Evolutionary conservation across 2,113 vertebrate species (phyloP), one percentile per base, ranked within the genome.

Genomic region (Proteles cristata): DNA sequence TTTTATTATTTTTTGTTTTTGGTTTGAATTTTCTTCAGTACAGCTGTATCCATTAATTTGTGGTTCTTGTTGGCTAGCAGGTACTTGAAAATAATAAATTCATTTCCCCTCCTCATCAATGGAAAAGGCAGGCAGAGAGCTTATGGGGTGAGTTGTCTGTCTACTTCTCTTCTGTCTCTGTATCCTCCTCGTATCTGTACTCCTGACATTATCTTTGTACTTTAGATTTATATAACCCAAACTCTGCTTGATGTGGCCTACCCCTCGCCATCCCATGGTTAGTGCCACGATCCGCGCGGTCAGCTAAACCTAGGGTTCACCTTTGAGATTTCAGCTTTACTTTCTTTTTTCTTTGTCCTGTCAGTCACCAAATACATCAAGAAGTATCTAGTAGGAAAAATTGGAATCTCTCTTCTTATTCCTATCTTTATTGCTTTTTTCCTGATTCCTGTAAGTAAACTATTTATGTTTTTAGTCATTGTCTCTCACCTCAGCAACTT

Each of bases 1-100:
- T 35, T 7, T 39, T 39, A n/a, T 35, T 55, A 17, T 55, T 61
- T 3, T 25, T 61, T 61, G 6, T 43, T 61, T 77, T 39, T 92
- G 77, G 8, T 71, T 94, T 93, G 88, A 6, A 61, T 97, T 97
- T 82, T 82, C 66, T 68, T 65, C 26, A 28, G 14, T 79, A 77
- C 26, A 53, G 23, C 35, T 4, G 26, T 96, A 92, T 93, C 11
- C 35, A 55, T 85, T 91, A 63, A 53, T 55, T 76, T 58, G 31
- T 96, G 16, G 68, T 93, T 93, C 65, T 83, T 93, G 31, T 76
- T 83, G 21, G n/a, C 39, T 45, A 43, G 45, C 23, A 94, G 48
- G 25, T 63, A 48, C 33, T 73, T 93, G 66, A 69, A 86, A 82
- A 82, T 58, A 83, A 63, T 63, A 39, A 55, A 84, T 90, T 96